Percentiles rank a stretch among this genome's conserved stretches.
phyloP scores from a whole-genome alignment of 1,140 invertebrate species.

The Drosophila biarmipes region DNA sequence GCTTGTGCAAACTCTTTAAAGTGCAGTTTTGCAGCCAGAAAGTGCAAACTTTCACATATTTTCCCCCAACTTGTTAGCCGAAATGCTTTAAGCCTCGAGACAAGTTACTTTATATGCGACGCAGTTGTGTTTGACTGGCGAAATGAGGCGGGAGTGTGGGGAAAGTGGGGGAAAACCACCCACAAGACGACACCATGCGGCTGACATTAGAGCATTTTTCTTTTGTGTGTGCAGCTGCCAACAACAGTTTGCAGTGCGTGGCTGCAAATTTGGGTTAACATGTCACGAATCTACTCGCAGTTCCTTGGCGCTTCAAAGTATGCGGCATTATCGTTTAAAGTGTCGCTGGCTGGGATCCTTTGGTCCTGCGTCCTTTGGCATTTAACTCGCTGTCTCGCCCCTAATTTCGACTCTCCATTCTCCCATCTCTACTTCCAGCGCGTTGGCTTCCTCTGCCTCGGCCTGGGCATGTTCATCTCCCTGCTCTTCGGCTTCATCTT shows the following conservation, averaged over 20 bases:
- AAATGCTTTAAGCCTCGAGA: slow-evolving; percentile 27
- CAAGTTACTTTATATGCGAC: slow-evolving; percentile 44
- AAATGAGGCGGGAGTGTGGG: slow-evolving; percentile 2
- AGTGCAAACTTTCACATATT: slow-evolving; percentile 9
- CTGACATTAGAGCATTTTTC: slow-evolving; percentile 74
- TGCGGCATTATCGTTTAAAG: slow-evolving; percentile 77
- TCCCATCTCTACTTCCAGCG: slow-evolving; percentile 84
- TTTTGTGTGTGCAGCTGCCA: slow-evolving; percentile 76
- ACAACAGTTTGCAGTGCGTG: slow-evolving; percentile 69
- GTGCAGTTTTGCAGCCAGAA: slow-evolving; percentile 21
- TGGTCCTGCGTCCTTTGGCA: slow-evolving; percentile 49
- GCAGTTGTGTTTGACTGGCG: slow-evolving; percentile 45
- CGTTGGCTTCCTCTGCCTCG: slow-evolving; percentile 88
- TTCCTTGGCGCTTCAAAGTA: slow-evolving; percentile 54
- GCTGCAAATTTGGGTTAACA: slow-evolving; percentile 83
- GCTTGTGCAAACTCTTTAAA: slow-evolving; percentile 59
- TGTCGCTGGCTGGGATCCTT: slow-evolving; percentile 62
- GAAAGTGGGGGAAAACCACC: not conserved
- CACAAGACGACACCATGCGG: slow-evolving; percentile 63
- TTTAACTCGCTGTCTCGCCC: slow-evolving; percentile 35
- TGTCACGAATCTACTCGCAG: slow-evolving; percentile 69
- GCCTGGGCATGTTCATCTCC: slow-evolving; percentile 90
- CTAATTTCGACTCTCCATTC: slow-evolving; percentile 1
- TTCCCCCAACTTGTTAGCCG: slow-evolving; percentile 25
- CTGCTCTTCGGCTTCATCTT: slow-evolving; percentile 92